Evolutionary conservation across 2,888 invertebrate species (phyloP), one percentile per base, ranked within the genome.

Genomic region (Drepana falcataria): DNA sequence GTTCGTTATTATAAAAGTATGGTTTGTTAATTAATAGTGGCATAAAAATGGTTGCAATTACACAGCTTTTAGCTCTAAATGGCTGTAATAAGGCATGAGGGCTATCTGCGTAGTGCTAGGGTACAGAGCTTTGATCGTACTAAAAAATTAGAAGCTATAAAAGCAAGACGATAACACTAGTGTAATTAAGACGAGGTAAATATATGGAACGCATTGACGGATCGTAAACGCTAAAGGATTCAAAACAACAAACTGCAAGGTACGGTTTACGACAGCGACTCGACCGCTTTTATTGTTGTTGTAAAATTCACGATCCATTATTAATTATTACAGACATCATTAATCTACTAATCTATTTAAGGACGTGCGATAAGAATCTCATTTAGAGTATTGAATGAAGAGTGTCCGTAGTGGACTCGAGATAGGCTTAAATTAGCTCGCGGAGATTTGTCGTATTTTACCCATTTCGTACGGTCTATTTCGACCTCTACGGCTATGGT

Each of bases 281-380:
- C 82, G 81, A 83, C 86, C 83, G 75, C 83, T 88, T 90, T 89
- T 90, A 89, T 89, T 90, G 83, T 89, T 86, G 88, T 88, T 89
- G 85, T 91, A 88, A 91, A 91, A 89, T 89, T 87, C 88, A 90
- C 84, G 81, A 89, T 87, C 87, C 90, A 89, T 91, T 90, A 91
- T 91, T 91, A 90, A 91, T 91, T 90, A 91, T 90, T 90, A 90
- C 87, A 86, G 90, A 83, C 89, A 87, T 89, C 90, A 91, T 91
- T 90, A 91, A 91, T 91, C 90, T 90, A 90, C 87, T 91, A 90
- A 90, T 90, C 89, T 91, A 91, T 91, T 90, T 89, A 91, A 89
- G 89, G 89, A 87, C 80, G 85, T 75, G 75, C 83, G 91, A 91
- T 91, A 91, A 91, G 88, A 87, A 91, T 91, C 91, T 91, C 88